phyloP scores from a whole-genome alignment of 2,113 vertebrate species.

The Myrmecophaga tridactyla region DNA sequence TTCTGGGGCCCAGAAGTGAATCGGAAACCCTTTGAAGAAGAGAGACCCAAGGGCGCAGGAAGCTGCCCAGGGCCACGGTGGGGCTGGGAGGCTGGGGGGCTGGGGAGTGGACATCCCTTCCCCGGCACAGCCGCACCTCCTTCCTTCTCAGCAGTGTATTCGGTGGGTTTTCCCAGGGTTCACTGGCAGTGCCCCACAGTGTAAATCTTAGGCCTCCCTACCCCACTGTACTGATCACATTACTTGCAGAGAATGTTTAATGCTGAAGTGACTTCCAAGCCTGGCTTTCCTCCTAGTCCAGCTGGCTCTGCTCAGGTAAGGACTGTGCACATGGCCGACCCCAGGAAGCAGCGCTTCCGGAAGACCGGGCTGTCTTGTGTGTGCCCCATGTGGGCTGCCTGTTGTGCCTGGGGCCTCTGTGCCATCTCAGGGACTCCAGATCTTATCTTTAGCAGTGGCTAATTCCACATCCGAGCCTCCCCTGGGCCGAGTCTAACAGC shows the following conservation, averaged over 20 bases:
- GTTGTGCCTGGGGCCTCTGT: neutral
- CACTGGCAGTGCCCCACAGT: neutral
- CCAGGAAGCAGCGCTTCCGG: too few species aligned
- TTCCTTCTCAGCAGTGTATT: neutral
- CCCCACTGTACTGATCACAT: neutral
- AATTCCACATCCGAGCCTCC: slow-evolving; percentile 2
- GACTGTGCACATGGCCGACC: too few species aligned
- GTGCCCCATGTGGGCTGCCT: too few species aligned
- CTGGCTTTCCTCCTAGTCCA: neutral
- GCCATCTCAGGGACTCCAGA: neutral
- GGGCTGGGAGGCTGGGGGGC: neutral
- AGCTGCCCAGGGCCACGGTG: too few species aligned
- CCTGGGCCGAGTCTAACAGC: neutral
- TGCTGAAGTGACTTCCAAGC: neutral
- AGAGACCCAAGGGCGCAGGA: too few species aligned
- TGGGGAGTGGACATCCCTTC: neutral
- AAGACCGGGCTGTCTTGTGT: too few species aligned
- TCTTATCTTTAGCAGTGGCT: neutral
- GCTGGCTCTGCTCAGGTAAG: neutral
- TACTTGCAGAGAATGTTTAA: neutral
- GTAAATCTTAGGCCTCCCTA: too few species aligned
- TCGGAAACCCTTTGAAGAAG: neutral
- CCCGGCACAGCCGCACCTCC: neutral
- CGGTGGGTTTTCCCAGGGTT: neutral
- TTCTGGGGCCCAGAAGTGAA: neutral